Conservation (phyloP, 2,797 vertebrate genomes). For the Sebastes kiyomatsui region DNA sequence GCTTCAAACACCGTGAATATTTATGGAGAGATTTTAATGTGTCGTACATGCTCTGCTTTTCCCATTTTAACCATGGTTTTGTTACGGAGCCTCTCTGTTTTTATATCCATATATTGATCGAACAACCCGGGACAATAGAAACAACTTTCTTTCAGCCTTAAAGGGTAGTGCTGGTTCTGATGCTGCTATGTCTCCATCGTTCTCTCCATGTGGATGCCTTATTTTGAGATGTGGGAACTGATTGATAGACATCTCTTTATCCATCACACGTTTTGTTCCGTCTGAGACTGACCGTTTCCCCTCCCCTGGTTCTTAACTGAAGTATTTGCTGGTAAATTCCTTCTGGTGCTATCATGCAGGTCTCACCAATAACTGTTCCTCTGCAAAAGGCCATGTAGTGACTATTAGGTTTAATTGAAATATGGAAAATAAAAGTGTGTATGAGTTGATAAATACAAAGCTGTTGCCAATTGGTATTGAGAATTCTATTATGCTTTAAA, state of each 20-base stretch:
- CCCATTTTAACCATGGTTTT: neutral
- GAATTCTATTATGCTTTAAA: neutral
- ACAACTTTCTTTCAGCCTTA: neutral
- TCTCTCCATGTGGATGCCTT: constrained; percentile 37
- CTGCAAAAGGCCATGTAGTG: constrained; percentile 34
- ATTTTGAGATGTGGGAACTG: constrained; percentile 6
- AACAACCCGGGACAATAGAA: neutral
- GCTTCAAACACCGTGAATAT: neutral
- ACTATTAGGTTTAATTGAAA: constrained; percentile 17
- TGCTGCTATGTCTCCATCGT: constrained; percentile 1
- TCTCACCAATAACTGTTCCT: constrained; percentile 3
- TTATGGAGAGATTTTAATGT: neutral
- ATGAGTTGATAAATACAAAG: constrained; percentile 14
- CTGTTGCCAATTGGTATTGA: neutral
- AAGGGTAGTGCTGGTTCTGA: constrained; percentile 24
- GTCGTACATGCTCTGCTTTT: neutral
- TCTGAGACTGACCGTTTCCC: neutral
- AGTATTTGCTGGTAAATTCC: constrained; percentile 27
- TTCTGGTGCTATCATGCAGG: constrained; percentile 29
- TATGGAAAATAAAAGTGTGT: constrained; percentile 5
- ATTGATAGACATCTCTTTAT: neutral
- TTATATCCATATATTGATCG: neutral
- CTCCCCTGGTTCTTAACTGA: neutral
- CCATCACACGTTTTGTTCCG: neutral
- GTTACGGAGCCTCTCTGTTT: neutral